phyloP scores from a whole-genome alignment of 2,797 vertebrate genomes.

The Muscicapa comitata region DNA sequence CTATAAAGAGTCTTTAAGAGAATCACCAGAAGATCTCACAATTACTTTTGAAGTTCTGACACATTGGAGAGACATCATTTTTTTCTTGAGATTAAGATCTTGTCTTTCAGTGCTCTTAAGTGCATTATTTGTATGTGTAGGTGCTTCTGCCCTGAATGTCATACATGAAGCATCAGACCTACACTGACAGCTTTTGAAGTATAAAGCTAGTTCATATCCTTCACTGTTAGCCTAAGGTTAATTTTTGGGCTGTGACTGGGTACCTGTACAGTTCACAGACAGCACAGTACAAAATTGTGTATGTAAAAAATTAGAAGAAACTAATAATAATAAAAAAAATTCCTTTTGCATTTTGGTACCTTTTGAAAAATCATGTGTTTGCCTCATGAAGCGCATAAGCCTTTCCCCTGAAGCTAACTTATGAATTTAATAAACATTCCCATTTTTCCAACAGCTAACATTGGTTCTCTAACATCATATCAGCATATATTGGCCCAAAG shows the following conservation, averaged over 20 bases:
- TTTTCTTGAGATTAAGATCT: slow-evolving; percentile 37
- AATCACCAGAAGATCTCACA: slow-evolving; percentile 55
- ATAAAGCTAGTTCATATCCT: slow-evolving; percentile 11
- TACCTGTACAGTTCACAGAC: not conserved
- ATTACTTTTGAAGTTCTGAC: slow-evolving; percentile 20
- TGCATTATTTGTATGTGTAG: slow-evolving; percentile 34
- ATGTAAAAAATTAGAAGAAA: not conserved
- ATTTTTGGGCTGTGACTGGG: not conserved
- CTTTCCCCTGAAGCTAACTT: not conserved
- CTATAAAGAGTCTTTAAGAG: slow-evolving; percentile 61
- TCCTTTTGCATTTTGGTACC: not conserved
- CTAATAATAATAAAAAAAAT: too few species aligned
- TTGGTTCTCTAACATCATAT: not conserved
- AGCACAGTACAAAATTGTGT: not conserved
- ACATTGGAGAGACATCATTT: not conserved
- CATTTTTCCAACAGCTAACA: not conserved
- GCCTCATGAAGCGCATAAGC: not conserved
- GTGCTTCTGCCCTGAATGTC: slow-evolving; percentile 6
- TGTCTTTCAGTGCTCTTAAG: slow-evolving; percentile 47
- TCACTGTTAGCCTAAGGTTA: not conserved
- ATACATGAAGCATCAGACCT: not conserved
- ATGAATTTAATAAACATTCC: not conserved
- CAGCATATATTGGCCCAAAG: not conserved
- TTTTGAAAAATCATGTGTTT: not conserved
- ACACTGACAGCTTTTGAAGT: not conserved